phyloP scores from a whole-genome alignment of 2,113 vertebrate genomes.

The Pycnonotus jocosus region DNA sequence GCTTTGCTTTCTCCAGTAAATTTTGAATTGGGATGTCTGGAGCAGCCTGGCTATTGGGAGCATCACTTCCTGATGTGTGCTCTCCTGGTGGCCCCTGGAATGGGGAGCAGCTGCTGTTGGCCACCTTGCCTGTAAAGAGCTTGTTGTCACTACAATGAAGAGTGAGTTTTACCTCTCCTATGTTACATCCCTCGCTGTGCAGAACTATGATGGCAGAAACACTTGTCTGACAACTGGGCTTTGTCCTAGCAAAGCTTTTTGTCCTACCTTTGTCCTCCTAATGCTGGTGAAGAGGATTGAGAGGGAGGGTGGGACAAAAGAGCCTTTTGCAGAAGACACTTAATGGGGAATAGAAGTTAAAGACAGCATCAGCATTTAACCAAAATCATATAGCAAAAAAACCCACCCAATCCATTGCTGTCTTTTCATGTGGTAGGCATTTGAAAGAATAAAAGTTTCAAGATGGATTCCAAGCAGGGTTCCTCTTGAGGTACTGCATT shows the following conservation, averaged over 20 bases:
- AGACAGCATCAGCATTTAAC: background rate
- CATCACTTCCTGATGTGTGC: rapidly evolving
- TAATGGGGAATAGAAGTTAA: background rate
- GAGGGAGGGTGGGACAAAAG: background rate
- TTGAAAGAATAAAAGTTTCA: background rate
- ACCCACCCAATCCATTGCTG: background rate
- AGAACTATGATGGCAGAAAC: background rate
- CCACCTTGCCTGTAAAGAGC: background rate
- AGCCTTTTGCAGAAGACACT: background rate
- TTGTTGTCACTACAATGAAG: background rate
- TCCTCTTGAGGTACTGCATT: background rate
- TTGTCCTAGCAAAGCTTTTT: background rate
- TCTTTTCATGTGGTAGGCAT: background rate
- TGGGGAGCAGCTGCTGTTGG: background rate
- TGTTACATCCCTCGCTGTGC: rapidly evolving
- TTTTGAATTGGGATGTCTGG: background rate
- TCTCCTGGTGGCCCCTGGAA: background rate
- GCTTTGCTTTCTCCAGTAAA: background rate
- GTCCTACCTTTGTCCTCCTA: background rate
- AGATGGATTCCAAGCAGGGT: background rate
- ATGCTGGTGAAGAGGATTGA: background rate
- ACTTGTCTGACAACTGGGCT: background rate
- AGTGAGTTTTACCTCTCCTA: background rate
- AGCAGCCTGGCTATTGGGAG: rapidly evolving
- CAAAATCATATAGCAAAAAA: background rate